Conservation (phyloP, 1,140 invertebrate species). For the Danaus melanippus region DNA sequence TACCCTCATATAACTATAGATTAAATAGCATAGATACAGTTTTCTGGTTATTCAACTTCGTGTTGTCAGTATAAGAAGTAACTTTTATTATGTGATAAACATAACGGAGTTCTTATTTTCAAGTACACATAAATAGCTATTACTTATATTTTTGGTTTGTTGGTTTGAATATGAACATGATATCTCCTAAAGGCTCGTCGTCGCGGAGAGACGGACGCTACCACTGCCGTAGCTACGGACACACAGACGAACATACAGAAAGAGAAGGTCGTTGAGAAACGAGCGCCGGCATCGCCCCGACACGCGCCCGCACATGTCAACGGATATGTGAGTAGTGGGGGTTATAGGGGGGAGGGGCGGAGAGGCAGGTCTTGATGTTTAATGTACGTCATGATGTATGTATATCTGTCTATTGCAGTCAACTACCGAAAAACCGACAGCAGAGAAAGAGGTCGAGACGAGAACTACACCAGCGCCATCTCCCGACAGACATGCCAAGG, state of each 20-base stretch:
- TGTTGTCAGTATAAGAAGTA: no score
- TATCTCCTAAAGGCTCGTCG: constrained; percentile 43
- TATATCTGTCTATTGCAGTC: constrained; percentile 29
- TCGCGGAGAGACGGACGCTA: constrained; percentile 69
- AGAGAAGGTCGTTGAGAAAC: constrained; percentile 25
- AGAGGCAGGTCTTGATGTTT: not conserved
- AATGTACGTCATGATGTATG: not conserved
- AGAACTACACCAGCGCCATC: constrained; percentile 60
- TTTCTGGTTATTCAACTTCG: no score
- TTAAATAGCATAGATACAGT: no score
- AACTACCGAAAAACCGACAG: constrained; percentile 45
- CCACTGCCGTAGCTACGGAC: constrained; percentile 65
- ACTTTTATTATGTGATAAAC: no score
- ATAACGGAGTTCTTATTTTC: no score
- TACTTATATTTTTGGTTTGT: no score
- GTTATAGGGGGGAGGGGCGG: no score
- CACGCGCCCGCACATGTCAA: constrained; percentile 35
- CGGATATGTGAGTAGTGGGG: constrained; percentile 53
- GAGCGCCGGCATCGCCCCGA: constrained; percentile 29
- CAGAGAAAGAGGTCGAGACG: constrained; percentile 45
- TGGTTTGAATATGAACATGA: no score
- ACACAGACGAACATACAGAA: constrained; percentile 50
- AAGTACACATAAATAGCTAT: no score
- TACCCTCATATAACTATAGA: no score
- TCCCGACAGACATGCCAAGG: constrained; percentile 63